These are phyloP conservation scores for Lethenteron reissneri DNA, from an alignment of 2,113 vertebrate species.

Conservation along the genomic window DNA sequence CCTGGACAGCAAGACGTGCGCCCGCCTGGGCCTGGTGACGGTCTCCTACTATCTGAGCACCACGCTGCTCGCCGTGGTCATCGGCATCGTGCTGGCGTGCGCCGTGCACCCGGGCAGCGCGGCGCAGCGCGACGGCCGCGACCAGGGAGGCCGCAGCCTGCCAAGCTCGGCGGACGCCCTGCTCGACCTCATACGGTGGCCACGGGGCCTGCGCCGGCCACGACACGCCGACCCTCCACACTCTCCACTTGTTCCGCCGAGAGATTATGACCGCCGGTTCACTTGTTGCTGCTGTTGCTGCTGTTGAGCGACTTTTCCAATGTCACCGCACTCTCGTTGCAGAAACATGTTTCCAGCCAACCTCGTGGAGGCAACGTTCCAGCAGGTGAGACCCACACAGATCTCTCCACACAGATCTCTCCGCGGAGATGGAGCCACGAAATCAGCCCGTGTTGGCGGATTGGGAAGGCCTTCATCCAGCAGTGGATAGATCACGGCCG, in stretches of 20 bases:
- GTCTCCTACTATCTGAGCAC: slow-evolving; percentile 96
- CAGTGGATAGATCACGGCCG: not conserved
- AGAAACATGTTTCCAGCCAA: slow-evolving; percentile 99
- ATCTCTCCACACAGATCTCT: not conserved
- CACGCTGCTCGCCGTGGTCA: slow-evolving; percentile 77
- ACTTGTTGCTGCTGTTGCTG: not conserved
- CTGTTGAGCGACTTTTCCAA: not conserved
- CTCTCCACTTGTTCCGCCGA: not conserved
- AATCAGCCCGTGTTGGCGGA: not conserved
- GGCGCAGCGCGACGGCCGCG: slow-evolving; percentile 63
- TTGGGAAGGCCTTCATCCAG: not conserved
- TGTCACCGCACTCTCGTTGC: slow-evolving; percentile 7
- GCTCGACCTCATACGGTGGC: slow-evolving; percentile 79
- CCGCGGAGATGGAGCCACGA: not conserved
- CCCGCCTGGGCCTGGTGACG: slow-evolving; percentile 78
- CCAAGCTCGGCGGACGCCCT: slow-evolving; percentile 88
- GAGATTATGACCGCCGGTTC: not conserved
- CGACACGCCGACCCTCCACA: not conserved
- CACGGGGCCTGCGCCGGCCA: not conserved
- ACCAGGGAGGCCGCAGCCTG: slow-evolving; percentile 60
- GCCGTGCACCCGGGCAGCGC: slow-evolving; percentile 81
- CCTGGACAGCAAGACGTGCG: slow-evolving; percentile 81
- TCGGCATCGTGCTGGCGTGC: slow-evolving; percentile 87
- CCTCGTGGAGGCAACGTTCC: slow-evolving; percentile 85
- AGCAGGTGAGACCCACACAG: slow-evolving; percentile 38